Evolutionary conservation across 2,888 invertebrate genomes (phyloP).

Genomic region (Microchrysa polita): DNA sequence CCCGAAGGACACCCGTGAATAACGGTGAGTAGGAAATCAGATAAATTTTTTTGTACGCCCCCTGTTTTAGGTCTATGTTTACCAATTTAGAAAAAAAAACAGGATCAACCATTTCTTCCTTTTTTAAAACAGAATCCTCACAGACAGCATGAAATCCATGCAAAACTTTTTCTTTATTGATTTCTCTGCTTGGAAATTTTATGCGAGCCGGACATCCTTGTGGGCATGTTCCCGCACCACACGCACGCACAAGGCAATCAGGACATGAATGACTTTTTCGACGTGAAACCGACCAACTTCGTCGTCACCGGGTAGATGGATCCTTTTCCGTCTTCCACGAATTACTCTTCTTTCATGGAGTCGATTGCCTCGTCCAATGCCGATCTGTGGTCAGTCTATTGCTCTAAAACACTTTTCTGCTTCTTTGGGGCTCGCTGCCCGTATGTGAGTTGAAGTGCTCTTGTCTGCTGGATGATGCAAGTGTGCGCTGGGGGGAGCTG

Average conservation of each 20-base stretch:
- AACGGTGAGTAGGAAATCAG: conserved; percentile 17
- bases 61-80: not conserved
- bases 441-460: no score
- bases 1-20: conserved; percentile 5
- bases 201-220: conserved; percentile 24
- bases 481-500: no score
- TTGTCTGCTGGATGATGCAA: no score
- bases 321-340: not conserved
- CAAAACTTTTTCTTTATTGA: conserved; percentile 28
- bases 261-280: not conserved
- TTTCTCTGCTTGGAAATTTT: conserved; percentile 5
- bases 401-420: no score
- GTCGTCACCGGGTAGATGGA: not conserved
- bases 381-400: no score
- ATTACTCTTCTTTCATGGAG: not conserved
- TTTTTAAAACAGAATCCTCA: not conserved
- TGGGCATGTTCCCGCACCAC: conserved; percentile 16
- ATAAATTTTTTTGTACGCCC: not conserved
- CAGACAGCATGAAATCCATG: not conserved
- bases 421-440: no score
- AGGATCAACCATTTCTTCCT: not conserved
- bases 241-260: not conserved
- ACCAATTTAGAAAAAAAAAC: not conserved
- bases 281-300: not conserved
- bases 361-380: no score